Base-by-base conservation (phyloP, 2,113 vertebrate genomes). In the Neopipo cinnamomea region DNA sequence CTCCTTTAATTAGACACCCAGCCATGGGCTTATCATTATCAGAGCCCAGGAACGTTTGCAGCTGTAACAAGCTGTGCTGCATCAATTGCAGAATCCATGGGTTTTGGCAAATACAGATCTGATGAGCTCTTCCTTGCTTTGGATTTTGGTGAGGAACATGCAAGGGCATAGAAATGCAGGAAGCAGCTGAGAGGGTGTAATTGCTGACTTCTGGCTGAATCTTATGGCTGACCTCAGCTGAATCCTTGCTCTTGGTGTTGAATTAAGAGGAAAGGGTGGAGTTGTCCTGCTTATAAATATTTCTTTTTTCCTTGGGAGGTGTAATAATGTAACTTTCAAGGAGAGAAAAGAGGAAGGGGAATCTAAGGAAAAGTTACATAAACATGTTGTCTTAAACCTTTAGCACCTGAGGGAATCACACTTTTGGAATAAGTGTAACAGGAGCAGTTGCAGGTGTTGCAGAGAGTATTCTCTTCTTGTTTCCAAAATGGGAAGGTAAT, bases 1-100 rank as follows among this genome's bases (percentile, higher is more conserved):
- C 80, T 93, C 67, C 92, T 91, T 92, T 94, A 95, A 96, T 94
- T 91, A 96, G 73, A 84, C 80, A 68, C 13, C 56, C 79, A 79
- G 76, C 80, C 74, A 87, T 28, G 37, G n/a, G 49, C 37, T 96
- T 90, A 24, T 86, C 94, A 94, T 91, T 95, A 85, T 86, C 89
- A 61, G 86, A 67, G 83, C 39, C 55, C 39, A 52, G 79, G 27
- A 86, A 74, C 0, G 2, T 46, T 89, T 91, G 65, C 76, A 79
- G 83, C 89, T 92, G 83, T 61, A 92, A 63, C 50, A 86, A 89
- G 41, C 75, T 58, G 61, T 50, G 82, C 58, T 58, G 59, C 88
- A 91, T 88, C 88, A 52, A 0, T 58, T 68, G 77, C 62, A 68
- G 62, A 44, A 93, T 77, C 35, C 3, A 0, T 15, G 37, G 12